Evolutionary conservation across 2,113 vertebrate species (phyloP).

Genomic region (Hystrix cristata): DNA sequence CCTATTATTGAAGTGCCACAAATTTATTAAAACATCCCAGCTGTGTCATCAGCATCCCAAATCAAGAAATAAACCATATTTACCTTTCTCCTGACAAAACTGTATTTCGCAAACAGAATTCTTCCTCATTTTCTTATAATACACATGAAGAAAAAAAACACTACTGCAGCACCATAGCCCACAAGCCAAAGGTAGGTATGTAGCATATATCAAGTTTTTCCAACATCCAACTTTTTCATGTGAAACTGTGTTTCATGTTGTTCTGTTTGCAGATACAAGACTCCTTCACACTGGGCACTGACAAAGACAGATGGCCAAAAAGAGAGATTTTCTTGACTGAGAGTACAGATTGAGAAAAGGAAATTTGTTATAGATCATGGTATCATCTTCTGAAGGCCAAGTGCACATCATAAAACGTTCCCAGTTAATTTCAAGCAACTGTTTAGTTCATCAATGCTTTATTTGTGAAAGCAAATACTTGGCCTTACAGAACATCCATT

Average conservation of each 20-base stretch:
- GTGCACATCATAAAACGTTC: constrained; percentile 58
- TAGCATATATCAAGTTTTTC: not conserved
- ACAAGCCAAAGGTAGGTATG: not conserved
- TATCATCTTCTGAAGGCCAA: constrained; percentile 69
- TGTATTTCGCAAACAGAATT: not conserved
- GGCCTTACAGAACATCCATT: constrained; percentile 86
- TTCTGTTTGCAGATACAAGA: not conserved
- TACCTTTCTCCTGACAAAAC: not conserved
- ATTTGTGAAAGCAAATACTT: constrained; percentile 81
- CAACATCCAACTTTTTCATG: not conserved
- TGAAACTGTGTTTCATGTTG: not conserved
- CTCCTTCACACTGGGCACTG: not conserved
- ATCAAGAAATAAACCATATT: constrained; percentile 17
- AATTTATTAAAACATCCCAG: constrained; percentile 21
- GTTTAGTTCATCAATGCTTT: constrained; percentile 84
- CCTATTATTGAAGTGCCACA: not conserved
- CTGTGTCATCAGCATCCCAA: not conserved
- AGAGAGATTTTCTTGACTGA: constrained; percentile 36
- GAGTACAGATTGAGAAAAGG: not conserved
- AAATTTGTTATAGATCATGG: constrained; percentile 48
- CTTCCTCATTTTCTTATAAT: not conserved
- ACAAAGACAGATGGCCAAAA: not conserved
- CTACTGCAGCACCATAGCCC: fast-evolving
- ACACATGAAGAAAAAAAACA: not conserved
- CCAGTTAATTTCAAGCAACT: constrained; percentile 75